Evolutionary conservation across 2,113 vertebrate genomes (phyloP).

Genomic region (Semnopithecus entellus): DNA sequence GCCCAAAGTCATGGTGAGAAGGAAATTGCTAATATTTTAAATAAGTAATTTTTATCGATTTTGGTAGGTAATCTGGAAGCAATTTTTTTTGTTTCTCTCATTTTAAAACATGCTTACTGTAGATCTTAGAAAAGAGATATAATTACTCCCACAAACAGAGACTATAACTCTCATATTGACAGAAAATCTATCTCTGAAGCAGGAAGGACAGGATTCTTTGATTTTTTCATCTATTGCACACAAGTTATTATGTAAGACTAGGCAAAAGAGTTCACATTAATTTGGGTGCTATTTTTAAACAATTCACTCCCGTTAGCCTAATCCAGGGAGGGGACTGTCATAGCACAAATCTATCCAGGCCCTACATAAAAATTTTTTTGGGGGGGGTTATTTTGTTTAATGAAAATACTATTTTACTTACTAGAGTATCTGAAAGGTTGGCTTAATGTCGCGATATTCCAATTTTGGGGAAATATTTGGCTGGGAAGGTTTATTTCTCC

Average conservation of each 20-base stretch:
- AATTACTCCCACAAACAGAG: neutral
- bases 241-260: neutral
- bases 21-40: neutral
- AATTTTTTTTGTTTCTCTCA: neutral
- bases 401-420: neutral
- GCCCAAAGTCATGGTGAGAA: neutral
- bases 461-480: neutral
- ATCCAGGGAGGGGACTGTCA: neutral
- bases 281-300: neutral
- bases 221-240: neutral
- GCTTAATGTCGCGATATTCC: neutral
- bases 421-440: neutral
- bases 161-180: neutral
- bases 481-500: neutral
- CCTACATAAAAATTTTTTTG: neutral
- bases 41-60: conserved; percentile 6
- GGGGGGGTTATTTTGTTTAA: neutral
- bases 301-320: neutral
- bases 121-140: conserved; percentile 17
- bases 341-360: neutral
- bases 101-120: conserved; percentile 25
- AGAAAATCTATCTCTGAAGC: conserved; percentile 41
- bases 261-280: neutral
- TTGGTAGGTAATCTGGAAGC: conserved; percentile 1
- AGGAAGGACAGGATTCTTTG: neutral